Evolutionary conservation across 2,113 vertebrate species (phyloP).

Genomic region (Atherinomorus stipes): DNA sequence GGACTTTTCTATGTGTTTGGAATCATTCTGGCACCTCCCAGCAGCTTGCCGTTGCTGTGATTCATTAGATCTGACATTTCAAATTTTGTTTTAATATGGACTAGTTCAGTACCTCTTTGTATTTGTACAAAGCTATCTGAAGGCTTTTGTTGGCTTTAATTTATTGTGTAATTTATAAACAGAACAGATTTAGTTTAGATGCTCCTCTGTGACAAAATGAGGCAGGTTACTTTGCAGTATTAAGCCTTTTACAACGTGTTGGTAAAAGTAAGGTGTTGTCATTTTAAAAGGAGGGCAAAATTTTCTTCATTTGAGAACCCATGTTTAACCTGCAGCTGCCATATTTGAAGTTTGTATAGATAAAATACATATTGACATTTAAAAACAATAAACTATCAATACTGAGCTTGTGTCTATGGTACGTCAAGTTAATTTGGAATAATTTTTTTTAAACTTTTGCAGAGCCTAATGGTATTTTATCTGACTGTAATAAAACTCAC

Average conservation of each 20-base stretch:
- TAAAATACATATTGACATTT: slow-evolving; percentile 5
- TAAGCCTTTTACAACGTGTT: slow-evolving; percentile 42
- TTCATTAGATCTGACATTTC: slow-evolving; percentile 32
- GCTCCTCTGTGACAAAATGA: slow-evolving; percentile 30
- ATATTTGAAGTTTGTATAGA: slow-evolving; percentile 41
- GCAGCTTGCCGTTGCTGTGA: slow-evolving; percentile 90
- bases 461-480: slow-evolving; percentile 57
- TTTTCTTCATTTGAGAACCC: slow-evolving; percentile 19
- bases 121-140: slow-evolving; percentile 55
- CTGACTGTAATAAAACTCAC: slow-evolving; percentile 63
- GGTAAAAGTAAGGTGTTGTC: slow-evolving; percentile 31
- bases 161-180: slow-evolving; percentile 77
- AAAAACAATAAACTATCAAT: slow-evolving; percentile 35
- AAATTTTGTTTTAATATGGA: slow-evolving; percentile 58
- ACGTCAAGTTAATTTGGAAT: slow-evolving; percentile 27
- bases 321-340: slow-evolving; percentile 48
- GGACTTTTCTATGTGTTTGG: slow-evolving; percentile 97
- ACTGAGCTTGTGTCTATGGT: slow-evolving; percentile 9
- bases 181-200: slow-evolving; percentile 49
- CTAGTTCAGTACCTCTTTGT: slow-evolving; percentile 62
- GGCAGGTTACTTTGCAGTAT: slow-evolving; percentile 57
- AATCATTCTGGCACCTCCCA: slow-evolving; percentile 89
- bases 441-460: slow-evolving; percentile 23
- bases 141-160: slow-evolving; percentile 65
- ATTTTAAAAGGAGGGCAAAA: slow-evolving; percentile 38